Base-by-base conservation (phyloP, 2,888 invertebrate species). In the Cyrtodaria siliqua region DNA sequence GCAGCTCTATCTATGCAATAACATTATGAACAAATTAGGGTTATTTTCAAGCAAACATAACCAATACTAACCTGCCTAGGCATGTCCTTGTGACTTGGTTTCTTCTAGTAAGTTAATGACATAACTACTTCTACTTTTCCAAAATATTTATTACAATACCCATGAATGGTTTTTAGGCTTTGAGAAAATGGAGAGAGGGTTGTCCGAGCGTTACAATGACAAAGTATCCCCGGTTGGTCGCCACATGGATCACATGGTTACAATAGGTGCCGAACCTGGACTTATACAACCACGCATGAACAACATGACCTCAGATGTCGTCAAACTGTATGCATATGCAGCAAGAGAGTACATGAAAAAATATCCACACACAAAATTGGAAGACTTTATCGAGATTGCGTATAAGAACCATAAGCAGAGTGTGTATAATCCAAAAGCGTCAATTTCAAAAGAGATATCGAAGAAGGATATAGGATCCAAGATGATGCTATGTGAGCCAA, bases 171-270 rank as follows among this genome's bases (percentile, higher is more conserved):
- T 53, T 74, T 1, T 56, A 90, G 91, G 91, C 20, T 91, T 91
- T 88, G 91, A 91, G 75, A 90, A 91, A 66, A 90, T 90, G 90
- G 91, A 91, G 52, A 61, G 83, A 40, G 91, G 91, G n/a, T 59
- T 91, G 23, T 88, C 89, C 8, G 86, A 87, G 61, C 80, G 84
- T 20, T 91, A 91, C 75, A 83, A 82, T 33, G 91, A 91, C 56
- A 85, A 87, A 44, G 79, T 78, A 3, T 89, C 90, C 3, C 91
- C 91, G 3, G 88, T 89, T 1, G 83, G 74, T 40, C 79, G 82
- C 18, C 91, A 91, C 74, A 88, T 89, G 84, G 85, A 89, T 33
- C 90, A 90, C 81, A 86, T 91, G 87, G 83, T 84, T 1, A 69
- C 67, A 26, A 79, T 91, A 9, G 91, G 91, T 1, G 91, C 89